A percentile compares a stretch with the other conserved stretches of the same genome.
These are phyloP conservation scores for Lepeophtheirus salmonis DNA, from an alignment of 1,140 invertebrate species.

Conservation along the genomic window DNA sequence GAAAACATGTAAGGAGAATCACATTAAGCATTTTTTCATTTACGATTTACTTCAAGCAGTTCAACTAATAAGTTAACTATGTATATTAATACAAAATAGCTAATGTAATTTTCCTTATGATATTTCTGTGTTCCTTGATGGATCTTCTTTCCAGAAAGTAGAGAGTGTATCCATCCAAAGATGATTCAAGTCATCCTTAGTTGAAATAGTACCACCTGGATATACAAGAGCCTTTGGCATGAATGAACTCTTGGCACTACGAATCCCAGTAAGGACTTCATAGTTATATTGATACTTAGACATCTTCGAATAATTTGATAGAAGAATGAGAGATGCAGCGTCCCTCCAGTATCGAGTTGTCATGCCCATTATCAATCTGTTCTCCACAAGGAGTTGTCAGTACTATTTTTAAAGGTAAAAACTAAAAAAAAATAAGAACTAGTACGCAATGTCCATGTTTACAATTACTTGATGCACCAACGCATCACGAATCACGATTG, in stretches of 20 bases:
- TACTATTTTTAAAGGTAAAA: too few relatives aligned
- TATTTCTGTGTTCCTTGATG: neutral
- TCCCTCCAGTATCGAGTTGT: neutral
- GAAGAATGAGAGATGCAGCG: neutral
- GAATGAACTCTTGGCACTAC: neutral
- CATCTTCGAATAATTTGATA: neutral
- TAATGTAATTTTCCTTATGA: neutral
- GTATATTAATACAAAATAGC: neutral
- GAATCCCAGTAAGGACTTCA: neutral
- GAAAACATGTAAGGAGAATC: neutral
- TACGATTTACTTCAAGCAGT: too few relatives aligned
- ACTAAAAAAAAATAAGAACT: too few relatives aligned
- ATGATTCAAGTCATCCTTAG: neutral
- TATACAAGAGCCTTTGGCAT: neutral
- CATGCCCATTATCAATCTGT: too few relatives aligned
- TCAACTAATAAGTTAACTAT: neutral
- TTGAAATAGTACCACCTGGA: neutral
- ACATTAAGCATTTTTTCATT: neutral
- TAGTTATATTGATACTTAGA: neutral
- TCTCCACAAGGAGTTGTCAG: too few relatives aligned
- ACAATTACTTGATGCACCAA: too few relatives aligned
- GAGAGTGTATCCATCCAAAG: neutral
- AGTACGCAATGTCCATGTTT: too few relatives aligned
- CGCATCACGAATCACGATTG: too few relatives aligned
- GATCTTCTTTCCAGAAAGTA: neutral